phyloP scores from a whole-genome alignment of 2,113 vertebrate genomes.

The Catharus fuscescens region DNA sequence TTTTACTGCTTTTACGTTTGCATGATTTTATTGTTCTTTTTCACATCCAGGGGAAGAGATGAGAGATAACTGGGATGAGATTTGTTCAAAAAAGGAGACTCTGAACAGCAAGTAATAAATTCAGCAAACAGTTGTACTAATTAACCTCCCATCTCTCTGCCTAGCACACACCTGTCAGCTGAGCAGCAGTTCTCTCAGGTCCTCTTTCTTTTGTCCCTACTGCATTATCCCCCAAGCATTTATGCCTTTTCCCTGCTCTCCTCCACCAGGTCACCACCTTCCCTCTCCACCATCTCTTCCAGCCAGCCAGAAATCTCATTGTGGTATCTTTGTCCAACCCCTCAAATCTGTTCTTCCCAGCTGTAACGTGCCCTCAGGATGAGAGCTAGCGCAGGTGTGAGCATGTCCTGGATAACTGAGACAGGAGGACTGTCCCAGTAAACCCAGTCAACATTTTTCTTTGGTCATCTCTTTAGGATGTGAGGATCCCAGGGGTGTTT shows the following conservation, averaged over 20 bases:
- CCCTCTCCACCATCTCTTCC: too few species aligned
- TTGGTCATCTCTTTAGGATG: not conserved
- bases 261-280: not conserved
- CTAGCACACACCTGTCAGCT: not conserved
- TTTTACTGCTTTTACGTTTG: not conserved
- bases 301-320: not conserved
- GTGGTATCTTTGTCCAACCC: not conserved
- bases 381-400: not conserved
- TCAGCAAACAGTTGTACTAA: not conserved
- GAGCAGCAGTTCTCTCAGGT: not conserved
- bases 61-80: not conserved
- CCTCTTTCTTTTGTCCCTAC: not conserved
- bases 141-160: not conserved
- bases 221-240: not conserved
- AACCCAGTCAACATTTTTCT: not conserved
- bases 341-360: not conserved
- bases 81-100: not conserved
- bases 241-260: not conserved
- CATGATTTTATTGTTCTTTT: not conserved
- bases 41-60: not conserved
- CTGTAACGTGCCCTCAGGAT: accelerated
- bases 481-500: not conserved
- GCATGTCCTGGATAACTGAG: accelerated
- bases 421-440: not conserved
- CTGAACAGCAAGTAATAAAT: not conserved